phyloP scores from a whole-genome alignment of 2,797 vertebrate genomes.

The Acridotheres tristis region DNA sequence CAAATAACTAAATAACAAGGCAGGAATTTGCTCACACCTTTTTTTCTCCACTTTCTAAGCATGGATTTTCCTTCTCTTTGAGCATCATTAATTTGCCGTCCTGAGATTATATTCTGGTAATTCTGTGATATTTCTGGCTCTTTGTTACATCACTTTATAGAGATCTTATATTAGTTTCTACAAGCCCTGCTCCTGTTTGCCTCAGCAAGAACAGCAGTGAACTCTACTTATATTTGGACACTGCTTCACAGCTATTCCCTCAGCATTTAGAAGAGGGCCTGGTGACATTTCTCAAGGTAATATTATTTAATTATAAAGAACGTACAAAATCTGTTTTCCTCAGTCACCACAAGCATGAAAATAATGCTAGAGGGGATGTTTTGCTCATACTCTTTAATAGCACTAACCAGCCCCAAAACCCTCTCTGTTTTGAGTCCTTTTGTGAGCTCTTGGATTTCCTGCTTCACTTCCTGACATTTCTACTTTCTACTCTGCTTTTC shows the following conservation, averaged over 20 bases:
- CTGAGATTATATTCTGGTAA: background rate
- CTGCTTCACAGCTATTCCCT: background rate
- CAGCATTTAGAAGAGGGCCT: background rate
- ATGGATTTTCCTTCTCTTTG: background rate
- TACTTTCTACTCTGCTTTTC: background rate
- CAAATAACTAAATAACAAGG: background rate
- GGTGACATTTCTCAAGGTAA: background rate
- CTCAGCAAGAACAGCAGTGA: background rate
- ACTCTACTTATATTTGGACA: background rate
- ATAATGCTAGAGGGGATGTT: background rate
- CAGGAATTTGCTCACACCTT: background rate
- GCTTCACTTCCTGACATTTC: background rate
- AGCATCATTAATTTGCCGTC: background rate
- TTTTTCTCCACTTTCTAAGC: background rate
- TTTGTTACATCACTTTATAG: background rate
- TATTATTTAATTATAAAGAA: background rate
- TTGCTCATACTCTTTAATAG: background rate
- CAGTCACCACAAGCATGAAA: background rate
- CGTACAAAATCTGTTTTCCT: background rate
- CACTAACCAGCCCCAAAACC: background rate
- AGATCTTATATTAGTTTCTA: accelerated
- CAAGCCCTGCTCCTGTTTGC: background rate
- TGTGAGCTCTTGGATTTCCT: slow-evolving; percentile 8
- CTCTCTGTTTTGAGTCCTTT: background rate
- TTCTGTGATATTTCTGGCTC: background rate